Conservation (phyloP, 2,888 invertebrate genomes). For the Cynaeus angustus region DNA sequence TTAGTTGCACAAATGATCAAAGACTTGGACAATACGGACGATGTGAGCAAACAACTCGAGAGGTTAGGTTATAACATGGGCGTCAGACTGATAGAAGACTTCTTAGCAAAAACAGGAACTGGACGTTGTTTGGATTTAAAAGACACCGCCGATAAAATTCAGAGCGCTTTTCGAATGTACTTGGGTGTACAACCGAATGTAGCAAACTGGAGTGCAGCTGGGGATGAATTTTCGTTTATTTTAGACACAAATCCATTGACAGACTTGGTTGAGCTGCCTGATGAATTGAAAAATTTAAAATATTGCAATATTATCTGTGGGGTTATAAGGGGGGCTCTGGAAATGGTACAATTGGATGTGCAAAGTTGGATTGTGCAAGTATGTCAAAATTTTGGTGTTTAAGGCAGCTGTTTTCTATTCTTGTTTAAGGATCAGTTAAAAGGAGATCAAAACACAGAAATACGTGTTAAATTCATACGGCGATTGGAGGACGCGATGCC, state of each 20-base stretch:
- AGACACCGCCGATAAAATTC: constrained; percentile 97
- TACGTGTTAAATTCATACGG: constrained; percentile 95
- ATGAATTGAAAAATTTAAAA: constrained; percentile 85
- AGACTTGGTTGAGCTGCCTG: constrained; percentile 97
- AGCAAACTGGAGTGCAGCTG: constrained; percentile 94
- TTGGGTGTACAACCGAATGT: constrained; percentile 94
- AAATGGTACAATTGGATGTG: constrained; percentile 99
- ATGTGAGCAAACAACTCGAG: constrained; percentile 97
- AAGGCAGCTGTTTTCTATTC: background rate
- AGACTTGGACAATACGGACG: constrained; percentile 97
- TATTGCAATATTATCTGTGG: constrained; percentile 96
- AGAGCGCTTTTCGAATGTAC: constrained; percentile 87
- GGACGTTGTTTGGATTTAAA: constrained; percentile 95
- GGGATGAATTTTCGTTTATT: constrained; percentile 96
- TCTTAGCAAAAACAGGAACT: constrained; percentile 91
- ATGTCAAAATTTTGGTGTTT: constrained; percentile 15
- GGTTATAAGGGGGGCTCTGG: constrained; percentile 92
- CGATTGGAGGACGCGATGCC: constrained; percentile 98
- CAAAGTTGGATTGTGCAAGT: constrained; percentile 91
- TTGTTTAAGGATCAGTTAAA: constrained; percentile 89
- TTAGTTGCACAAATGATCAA: constrained; percentile 97
- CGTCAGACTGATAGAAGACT: constrained; percentile 97
- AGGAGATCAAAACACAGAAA: constrained; percentile 94
- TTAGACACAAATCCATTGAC: constrained; percentile 97
- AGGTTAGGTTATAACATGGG: constrained; percentile 99